These are phyloP conservation scores for Mallotus villosus DNA, from an alignment of 2,797 vertebrate species.

Conservation along the genomic window DNA sequence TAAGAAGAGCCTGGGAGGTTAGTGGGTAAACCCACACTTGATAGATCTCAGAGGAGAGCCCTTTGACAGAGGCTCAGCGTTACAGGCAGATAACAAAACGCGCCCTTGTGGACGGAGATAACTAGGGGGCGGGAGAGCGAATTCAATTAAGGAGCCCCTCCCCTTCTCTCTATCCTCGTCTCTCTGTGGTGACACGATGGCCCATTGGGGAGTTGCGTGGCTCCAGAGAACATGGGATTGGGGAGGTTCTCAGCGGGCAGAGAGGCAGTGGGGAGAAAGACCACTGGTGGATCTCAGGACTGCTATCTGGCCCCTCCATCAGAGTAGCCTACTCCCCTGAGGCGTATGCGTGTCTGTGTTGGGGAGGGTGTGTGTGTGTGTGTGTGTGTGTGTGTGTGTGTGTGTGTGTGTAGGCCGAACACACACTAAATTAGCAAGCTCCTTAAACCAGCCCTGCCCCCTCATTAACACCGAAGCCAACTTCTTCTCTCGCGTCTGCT, in stretches of 20 bases:
- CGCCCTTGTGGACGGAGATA: constrained; percentile 51
- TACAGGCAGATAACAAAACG: constrained; percentile 42
- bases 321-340: constrained; percentile 41
- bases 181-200: constrained; percentile 19
- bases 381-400: constrained; percentile 20
- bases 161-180: constrained; percentile 32
- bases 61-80: constrained; percentile 44
- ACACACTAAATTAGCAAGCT: constrained; percentile 47
- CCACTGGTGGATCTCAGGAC: constrained; percentile 41
- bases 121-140: constrained; percentile 33
- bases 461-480: constrained; percentile 36
- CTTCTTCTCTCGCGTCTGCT: background rate
- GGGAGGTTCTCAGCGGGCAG: constrained; percentile 53
- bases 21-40: constrained; percentile 20
- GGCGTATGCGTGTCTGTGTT: constrained; percentile 21
- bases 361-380: constrained; percentile 2
- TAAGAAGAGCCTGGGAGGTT: constrained; percentile 19
- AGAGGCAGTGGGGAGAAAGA: constrained; percentile 35
- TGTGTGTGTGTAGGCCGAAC: background rate
- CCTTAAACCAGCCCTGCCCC: constrained; percentile 44
- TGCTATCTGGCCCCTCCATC: constrained; percentile 40
- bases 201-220: constrained; percentile 20
- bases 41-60: constrained; percentile 44
- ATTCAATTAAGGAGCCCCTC: constrained; percentile 56
- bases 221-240: constrained; percentile 48